Base-by-base conservation (phyloP, 2,797 vertebrate species). In the Sparidentex hasta region DNA sequence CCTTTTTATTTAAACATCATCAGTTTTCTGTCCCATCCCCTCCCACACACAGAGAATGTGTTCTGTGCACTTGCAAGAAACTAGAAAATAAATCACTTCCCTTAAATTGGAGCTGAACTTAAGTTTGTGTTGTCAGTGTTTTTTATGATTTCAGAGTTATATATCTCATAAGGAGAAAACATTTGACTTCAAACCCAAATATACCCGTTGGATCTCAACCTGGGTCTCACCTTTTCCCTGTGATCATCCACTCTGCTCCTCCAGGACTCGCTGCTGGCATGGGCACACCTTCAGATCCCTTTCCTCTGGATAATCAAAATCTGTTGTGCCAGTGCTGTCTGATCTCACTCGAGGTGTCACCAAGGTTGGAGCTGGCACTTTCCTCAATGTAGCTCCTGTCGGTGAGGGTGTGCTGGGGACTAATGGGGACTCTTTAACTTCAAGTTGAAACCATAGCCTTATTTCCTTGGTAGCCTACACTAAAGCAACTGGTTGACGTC, bases 281-380 rank as follows among this genome's bases (percentile, higher is more conserved):
- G 9, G n/a, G 21, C 48, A 62, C 27, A 63, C 27, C 5, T 25
- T 9, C 12, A 2, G 63, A 0, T 6, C 4, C 14, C 8, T 3
- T 46, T 46, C 58, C 57, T 52, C 21, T 13, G 3, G 14, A 71
- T 41, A 41, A 58, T 71, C 43, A 41, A 71, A 71, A 25, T 50
- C n/a, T 46, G 18, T 29, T 1, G 1, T 16, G 25, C 29, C 52
- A 56, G 18, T 41, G 16, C 46, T 27, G 46, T 47, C 27, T 47
- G 56, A 38, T 59, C 27, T 48, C 8, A 33, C 41, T 25, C 23
- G 44, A 6, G 7, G n/a, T 17, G 7, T 13, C 16, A 29, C 5
- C 38, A 23, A 21, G n/a, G 12, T 27, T 47, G 1, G 17, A 65
- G 47, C 25, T 1, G 4, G 54, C 2, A 7, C 1, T 21, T 7